Percentiles rank a stretch among this genome's conserved stretches.
Conservation (phyloP, 2,888 invertebrate species). For the Epirrita christyi region DNA sequence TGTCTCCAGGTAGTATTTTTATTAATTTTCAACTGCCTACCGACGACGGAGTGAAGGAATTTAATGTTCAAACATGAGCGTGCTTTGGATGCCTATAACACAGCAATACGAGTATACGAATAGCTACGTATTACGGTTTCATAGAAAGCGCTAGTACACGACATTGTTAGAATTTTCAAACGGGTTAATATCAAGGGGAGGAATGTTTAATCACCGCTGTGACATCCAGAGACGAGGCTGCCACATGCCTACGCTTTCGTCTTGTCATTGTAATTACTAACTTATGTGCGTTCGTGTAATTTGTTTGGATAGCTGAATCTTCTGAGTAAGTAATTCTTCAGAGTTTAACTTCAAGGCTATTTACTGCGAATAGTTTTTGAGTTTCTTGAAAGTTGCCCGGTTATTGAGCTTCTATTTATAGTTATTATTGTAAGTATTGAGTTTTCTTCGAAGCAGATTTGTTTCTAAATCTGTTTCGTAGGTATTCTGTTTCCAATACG, state of each 20-base stretch:
- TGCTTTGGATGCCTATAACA: slow-evolving; percentile 40
- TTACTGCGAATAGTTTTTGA: not conserved
- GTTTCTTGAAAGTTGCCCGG: too few relatives aligned
- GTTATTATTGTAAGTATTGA: too few relatives aligned
- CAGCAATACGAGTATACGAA: slow-evolving; percentile 21
- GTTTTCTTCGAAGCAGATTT: too few relatives aligned
- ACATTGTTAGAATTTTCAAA: slow-evolving; percentile 78
- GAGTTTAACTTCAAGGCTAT: not conserved
- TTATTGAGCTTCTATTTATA: too few relatives aligned
- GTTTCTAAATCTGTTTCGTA: too few relatives aligned
- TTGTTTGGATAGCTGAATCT: slow-evolving; percentile 32
- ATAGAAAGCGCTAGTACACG: slow-evolving; percentile 59
- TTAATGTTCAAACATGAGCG: slow-evolving; percentile 36
- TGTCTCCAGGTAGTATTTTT: slow-evolving; percentile 16
- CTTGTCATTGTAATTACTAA: slow-evolving; percentile 34
- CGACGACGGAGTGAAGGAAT: slow-evolving; percentile 30
- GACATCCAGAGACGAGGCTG: slow-evolving; percentile 58
- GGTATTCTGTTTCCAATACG: too few relatives aligned
- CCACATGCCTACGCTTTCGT: slow-evolving; percentile 43
- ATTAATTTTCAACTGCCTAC: slow-evolving; percentile 24
- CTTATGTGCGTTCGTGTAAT: slow-evolving; percentile 24
- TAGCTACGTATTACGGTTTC: slow-evolving; percentile 47
- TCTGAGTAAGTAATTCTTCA: slow-evolving; percentile 20
- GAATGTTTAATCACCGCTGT: slow-evolving; percentile 78
- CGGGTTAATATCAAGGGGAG: slow-evolving; percentile 72